Evolutionary conservation across 1,140 invertebrate species (phyloP), one percentile per base, ranked within the genome.

Genomic region (Berghia stephanieae): DNA sequence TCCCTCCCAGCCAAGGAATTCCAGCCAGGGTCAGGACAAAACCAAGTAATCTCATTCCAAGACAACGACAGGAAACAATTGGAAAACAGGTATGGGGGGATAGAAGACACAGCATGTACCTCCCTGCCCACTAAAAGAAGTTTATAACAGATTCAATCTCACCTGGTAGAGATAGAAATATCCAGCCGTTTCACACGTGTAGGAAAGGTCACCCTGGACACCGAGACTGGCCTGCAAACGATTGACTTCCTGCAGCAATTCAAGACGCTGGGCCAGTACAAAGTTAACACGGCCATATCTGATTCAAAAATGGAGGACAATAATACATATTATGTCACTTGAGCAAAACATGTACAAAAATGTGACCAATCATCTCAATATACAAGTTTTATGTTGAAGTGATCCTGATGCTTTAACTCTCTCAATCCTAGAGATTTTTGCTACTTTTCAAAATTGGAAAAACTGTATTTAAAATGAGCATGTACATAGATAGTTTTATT

Each of bases 251-350:
- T 93, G 92, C 10, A 99, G 90, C 8, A 99, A 90, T 84, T 98
- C 95, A 55, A 99, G 89, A 38, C 98, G 92, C 90, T 99, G 97
- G 0, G 95, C 93, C 34, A 99, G 90, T 27, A 99, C 98, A 90
- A 97, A 99, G 91, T 99, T 99, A 0, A 99, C 98, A 75, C 98
- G 93, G 6, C 98, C 98, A 89, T 99, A 99, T 85, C 95, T 94
- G 80, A n/a, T 86, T 78, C 79, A 55, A 72, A 46, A 78, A n/a
- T n/a, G n/a, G n/a, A n/a, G n/a, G n/a, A n/a, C n/a, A n/a, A n/a
- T n/a, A 24, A n/a, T 38, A 78, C n/a, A 60, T 78, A 34, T 44
- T 55, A 76, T n/a, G n/a, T n/a, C n/a, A n/a, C n/a, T n/a, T 52
- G 24, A 6, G 31, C 70, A 27, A 73, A 18, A 78, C 63, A 52